A percentile compares a stretch with the other conserved stretches of the same genome.
Conservation (phyloP, 2,797 vertebrate genomes). For the Malacoraja senta region DNA sequence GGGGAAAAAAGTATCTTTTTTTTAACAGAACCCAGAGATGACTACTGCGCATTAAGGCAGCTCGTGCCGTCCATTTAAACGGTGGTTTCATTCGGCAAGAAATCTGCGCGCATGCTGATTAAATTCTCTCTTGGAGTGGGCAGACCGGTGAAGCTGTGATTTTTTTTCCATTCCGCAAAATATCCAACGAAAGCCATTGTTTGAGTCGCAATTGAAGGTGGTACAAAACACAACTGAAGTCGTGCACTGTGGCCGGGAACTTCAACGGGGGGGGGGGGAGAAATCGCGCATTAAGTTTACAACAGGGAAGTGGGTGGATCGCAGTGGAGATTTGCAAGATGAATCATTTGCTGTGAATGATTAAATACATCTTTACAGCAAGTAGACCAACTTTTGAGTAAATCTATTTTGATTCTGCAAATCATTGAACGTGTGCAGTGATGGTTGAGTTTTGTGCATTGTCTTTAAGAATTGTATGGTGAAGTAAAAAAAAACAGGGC, state of each 20-base stretch:
- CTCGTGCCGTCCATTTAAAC: neutral
- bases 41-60: neutral
- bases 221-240: neutral
- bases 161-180: neutral
- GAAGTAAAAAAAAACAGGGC: neutral
- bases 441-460: neutral
- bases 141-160: neutral
- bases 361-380: neutral
- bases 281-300: neutral
- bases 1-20: neutral
- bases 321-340: too few relatives aligned
- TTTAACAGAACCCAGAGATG: neutral
- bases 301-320: neutral
- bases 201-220: neutral
- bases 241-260: neutral
- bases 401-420: neutral
- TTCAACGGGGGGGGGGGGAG: too few relatives aligned
- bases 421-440: too few relatives aligned
- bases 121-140: neutral
- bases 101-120: neutral
- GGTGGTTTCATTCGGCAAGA: neutral
- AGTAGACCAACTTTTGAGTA: neutral
- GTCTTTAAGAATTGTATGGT: neutral
- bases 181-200: neutral
- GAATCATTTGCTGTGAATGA: neutral